Evolutionary conservation across 2,888 invertebrate genomes (phyloP), one percentile per base, ranked within the genome.

Genomic region (Geotrupes spiniger): DNA sequence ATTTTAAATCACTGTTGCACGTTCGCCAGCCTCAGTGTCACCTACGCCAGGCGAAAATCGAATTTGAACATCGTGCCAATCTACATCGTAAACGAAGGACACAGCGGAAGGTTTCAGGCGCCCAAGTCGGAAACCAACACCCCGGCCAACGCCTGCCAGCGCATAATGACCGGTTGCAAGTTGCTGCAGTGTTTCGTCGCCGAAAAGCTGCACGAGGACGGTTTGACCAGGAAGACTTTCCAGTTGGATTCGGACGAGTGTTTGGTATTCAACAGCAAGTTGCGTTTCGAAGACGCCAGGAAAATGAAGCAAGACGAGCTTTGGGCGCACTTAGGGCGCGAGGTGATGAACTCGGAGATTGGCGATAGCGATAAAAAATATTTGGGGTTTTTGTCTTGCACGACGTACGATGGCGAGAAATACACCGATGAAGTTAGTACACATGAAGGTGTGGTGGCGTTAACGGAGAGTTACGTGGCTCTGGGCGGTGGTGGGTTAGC

Each of bases 401-500:
- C 94, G 1, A 78, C 84, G 61, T 93, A 88, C 70, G 76, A 83
- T 61, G 85, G 85, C 3, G 49, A 56, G 17, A 49, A 40, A n/a
- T 36, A 28, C 15, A 49, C 59, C 21, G 75, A 78, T 2, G 79
- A 81, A 39, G 80, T 79, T 36, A 78, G 79, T 68, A 81, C 82
- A 1, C 85, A 89, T 65, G 82, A 84, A 40, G 86, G 85, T 66
- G 82, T 85, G 21, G 74, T 84, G 59, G 77, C 79, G 1, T 76
- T 85, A 54, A 84, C 88, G 4, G 82, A 85, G 66, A 92, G 85
- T 0, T 88, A 93, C 70, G 89, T 89, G n/a, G 94, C 95, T 1
- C 76, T 95, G 48, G 95, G 95, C 28, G 89, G 91, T 10, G 95
- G 95, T 16, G 94, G 94, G 0, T 75, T 97, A 50, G 96, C 95